Conservation (phyloP, 1,140 invertebrate genomes). For the Drosophila serrata region DNA sequence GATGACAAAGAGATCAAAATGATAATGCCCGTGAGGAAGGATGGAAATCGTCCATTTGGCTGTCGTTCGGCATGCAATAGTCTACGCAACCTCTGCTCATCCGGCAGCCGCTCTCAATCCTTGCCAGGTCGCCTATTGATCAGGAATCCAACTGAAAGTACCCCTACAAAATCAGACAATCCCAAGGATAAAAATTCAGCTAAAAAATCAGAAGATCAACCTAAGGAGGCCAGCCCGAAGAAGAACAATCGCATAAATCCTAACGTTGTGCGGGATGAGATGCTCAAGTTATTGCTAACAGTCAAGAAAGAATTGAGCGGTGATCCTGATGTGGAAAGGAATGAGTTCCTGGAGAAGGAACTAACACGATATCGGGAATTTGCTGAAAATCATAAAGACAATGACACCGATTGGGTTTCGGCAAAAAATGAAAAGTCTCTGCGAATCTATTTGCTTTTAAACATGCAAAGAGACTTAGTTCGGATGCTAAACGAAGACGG, state of each 20-base stretch:
- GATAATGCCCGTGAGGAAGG: neutral
- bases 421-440: conserved; percentile 9
- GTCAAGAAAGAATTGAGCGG: conserved; percentile 64
- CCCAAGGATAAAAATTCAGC: neutral
- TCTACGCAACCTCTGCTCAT: no score
- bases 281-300: conserved; percentile 38
- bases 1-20: neutral
- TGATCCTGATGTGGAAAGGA: neutral
- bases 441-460: conserved; percentile 57
- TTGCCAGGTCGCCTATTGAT: neutral
- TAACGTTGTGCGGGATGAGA: neutral
- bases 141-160: neutral
- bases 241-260: neutral
- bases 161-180: neutral
- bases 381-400: conserved; percentile 3
- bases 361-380: conserved; percentile 59
- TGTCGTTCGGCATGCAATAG: neutral
- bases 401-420: conserved; percentile 17
- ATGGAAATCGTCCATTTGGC: no score
- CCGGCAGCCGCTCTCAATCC: conserved; percentile 15
- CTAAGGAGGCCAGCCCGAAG: neutral
- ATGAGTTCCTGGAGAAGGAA: conserved; percentile 60
- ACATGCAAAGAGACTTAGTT: conserved; percentile 70
- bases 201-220: neutral
- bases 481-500: conserved; percentile 52